Evolutionary conservation across 2,888 invertebrate genomes (phyloP).

Genomic region (Beris morrisii): DNA sequence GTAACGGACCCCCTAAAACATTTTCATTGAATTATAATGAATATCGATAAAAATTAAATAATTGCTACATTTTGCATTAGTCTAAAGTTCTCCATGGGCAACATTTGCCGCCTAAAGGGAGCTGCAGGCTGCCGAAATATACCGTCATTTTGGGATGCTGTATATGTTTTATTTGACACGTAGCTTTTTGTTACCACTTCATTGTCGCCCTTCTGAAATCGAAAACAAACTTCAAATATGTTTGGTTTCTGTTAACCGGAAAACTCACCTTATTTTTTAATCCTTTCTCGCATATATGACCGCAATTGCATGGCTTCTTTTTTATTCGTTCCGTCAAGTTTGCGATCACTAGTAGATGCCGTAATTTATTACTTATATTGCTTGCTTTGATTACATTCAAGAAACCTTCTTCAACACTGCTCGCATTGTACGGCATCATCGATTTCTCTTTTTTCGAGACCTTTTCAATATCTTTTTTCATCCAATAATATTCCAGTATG

Average conservation of each 20-base stretch:
- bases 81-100: slow-evolving; percentile 46
- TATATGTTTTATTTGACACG: slow-evolving; percentile 46
- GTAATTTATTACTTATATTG: slow-evolving; percentile 51
- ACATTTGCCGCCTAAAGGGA: slow-evolving; percentile 49
- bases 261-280: slow-evolving; percentile 44
- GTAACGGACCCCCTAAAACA: slow-evolving; percentile 47
- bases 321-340: slow-evolving; percentile 54
- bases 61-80: slow-evolving; percentile 15
- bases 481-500: slow-evolving; percentile 80
- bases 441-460: slow-evolving; percentile 23
- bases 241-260: background rate
- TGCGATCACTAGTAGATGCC: slow-evolving; percentile 54
- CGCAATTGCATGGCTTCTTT: slow-evolving; percentile 50
- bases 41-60: slow-evolving; percentile 3
- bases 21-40: background rate
- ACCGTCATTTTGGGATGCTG: slow-evolving; percentile 38
- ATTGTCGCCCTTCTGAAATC: slow-evolving; percentile 41
- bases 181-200: slow-evolving; percentile 45
- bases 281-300: slow-evolving; percentile 52
- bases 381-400: slow-evolving; percentile 40
- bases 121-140: slow-evolving; percentile 48
- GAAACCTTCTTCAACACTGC: slow-evolving; percentile 21
- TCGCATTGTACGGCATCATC: slow-evolving; percentile 31
- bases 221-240: slow-evolving; percentile 2
- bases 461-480: slow-evolving; percentile 55